These are phyloP conservation scores for Mnemiopsis leidyi DNA, from an alignment of 37 sponge, comb jelly and placozoan genomes.

Conservation along the genomic window DNA sequence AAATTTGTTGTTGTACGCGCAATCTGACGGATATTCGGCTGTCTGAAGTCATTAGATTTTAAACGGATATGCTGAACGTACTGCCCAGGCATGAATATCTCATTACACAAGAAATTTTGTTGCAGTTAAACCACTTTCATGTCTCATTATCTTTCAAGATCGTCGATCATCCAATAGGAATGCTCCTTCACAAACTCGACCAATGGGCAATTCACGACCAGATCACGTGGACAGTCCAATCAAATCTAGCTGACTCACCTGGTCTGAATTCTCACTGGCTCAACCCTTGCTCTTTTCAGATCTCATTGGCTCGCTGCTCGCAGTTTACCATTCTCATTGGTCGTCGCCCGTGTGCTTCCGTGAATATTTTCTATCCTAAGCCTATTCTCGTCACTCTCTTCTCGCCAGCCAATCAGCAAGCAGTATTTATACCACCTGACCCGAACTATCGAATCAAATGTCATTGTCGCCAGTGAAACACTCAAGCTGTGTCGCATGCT, in stretches of 20 bases:
- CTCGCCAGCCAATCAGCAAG: not conserved
- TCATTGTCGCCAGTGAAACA: not conserved
- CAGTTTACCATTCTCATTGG: not conserved
- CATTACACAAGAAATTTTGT: not conserved
- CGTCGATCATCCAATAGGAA: not conserved
- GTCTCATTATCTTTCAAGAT: not conserved
- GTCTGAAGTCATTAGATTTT: not conserved
- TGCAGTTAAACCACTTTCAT: not conserved
- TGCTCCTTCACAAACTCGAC: not conserved
- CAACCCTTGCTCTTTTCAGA: not conserved
- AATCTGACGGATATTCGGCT: too few species aligned
- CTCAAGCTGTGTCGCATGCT: not conserved
- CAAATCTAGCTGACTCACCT: not conserved
- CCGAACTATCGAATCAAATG: not conserved
- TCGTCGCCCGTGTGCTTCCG: not conserved
- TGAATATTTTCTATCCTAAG: not conserved
- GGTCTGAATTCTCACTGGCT: not conserved
- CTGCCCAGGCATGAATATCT: not conserved
- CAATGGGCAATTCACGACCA: not conserved
- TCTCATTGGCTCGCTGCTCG: not conserved
- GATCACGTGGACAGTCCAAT: not conserved
- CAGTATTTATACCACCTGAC: not conserved
- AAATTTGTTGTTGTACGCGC: too few species aligned
- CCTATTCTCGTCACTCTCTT: not conserved
- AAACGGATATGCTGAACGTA: not conserved